Percentiles rank a stretch among this genome's conserved stretches.
These are phyloP conservation scores for Leptura quadrifasciata DNA, from an alignment of 2,888 invertebrate genomes.

Conservation along the genomic window DNA sequence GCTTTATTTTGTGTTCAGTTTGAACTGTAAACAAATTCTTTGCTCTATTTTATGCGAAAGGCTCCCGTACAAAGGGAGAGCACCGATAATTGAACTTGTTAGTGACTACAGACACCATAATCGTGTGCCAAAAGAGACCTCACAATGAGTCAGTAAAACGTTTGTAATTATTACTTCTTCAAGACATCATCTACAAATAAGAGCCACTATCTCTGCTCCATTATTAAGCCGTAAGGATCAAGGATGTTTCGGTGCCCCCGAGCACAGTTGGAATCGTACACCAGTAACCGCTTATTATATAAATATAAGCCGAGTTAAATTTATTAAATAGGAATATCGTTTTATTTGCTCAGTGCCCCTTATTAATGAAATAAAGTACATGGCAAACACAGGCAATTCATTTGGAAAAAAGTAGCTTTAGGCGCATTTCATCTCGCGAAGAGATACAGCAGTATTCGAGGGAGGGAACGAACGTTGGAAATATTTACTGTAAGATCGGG, in stretches of 20 bases:
- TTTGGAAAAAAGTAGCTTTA: slow-evolving; percentile 62
- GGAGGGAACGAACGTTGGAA: not conserved
- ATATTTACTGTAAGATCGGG: not conserved
- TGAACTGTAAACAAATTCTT: not conserved
- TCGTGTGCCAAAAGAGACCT: too few relatives aligned
- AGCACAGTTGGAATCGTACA: slow-evolving; percentile 1
- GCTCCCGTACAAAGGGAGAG: too few relatives aligned
- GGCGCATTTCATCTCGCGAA: slow-evolving; percentile 58
- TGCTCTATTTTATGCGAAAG: not conserved
- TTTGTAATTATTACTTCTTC: too few relatives aligned
- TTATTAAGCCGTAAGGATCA: not conserved
- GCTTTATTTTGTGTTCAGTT: slow-evolving; percentile 3
- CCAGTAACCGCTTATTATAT: slow-evolving; percentile 24
- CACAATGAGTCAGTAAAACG: too few relatives aligned
- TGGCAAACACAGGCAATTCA: slow-evolving; percentile 61
- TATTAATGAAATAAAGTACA: slow-evolving; percentile 63
- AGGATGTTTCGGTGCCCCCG: not conserved
- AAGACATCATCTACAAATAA: not conserved
- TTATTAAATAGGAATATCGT: slow-evolving; percentile 52
- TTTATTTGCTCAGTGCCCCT: slow-evolving; percentile 52
- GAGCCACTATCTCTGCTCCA: not conserved
- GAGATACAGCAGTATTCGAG: slow-evolving; percentile 28
- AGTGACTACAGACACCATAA: too few relatives aligned
- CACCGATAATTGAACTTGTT: too few relatives aligned
- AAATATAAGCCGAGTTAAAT: slow-evolving; percentile 37